Evolutionary conservation across 2,888 invertebrate genomes (phyloP).

Genomic region (Sminthurinus aureus): DNA sequence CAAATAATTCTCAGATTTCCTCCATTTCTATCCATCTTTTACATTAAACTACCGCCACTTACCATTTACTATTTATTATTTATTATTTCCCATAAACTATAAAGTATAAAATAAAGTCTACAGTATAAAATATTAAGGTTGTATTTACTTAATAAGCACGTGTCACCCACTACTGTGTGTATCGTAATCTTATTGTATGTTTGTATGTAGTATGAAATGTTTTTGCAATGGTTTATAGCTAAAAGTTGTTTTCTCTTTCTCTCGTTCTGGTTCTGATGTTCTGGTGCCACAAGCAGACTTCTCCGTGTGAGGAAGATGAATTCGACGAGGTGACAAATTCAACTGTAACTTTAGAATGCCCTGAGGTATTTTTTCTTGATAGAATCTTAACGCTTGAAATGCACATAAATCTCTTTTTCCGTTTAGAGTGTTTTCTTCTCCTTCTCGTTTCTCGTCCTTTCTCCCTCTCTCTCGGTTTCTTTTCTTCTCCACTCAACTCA

Average conservation of each 20-base stretch:
- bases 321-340: conserved; percentile 34
- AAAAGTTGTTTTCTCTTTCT: neutral
- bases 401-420: neutral
- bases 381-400: conserved; percentile 18
- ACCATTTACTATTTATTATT: no score
- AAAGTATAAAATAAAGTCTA: no score
- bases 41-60: no score
- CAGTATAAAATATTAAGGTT: no score
- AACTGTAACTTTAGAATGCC: conserved; percentile 40
- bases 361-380: conserved; percentile 25
- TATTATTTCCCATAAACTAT: no score
- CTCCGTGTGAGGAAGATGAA: conserved; percentile 30
- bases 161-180: no score
- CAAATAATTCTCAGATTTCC: no score
- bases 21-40: no score
- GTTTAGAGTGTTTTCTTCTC: conserved; percentile 7
- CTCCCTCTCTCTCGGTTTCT: neutral
- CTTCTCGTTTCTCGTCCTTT: neutral
- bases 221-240: no score
- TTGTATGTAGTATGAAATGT: no score
- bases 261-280: neutral
- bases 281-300: conserved; percentile 20
- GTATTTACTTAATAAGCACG: no score
- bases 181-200: no score
- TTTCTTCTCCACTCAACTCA: neutral